A percentile compares a stretch with the other conserved stretches of the same genome.
Conservation (phyloP, 1,140 invertebrate genomes). For the Triops longicaudatus region DNA sequence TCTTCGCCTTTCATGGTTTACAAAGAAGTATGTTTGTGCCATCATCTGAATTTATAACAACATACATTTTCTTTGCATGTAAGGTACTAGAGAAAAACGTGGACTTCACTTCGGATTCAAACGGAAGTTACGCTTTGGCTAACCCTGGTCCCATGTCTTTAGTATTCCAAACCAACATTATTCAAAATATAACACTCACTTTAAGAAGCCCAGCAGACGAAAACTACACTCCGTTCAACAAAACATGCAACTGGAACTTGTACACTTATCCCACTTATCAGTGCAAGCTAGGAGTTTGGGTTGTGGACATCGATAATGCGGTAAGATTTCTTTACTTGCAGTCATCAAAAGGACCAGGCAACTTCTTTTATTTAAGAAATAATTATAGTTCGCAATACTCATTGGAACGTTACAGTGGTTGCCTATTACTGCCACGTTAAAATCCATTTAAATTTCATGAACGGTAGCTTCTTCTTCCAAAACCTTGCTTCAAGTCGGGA, state of each 20-base stretch:
- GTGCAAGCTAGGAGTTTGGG: not conserved
- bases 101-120: not conserved
- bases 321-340: not conserved
- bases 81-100: not conserved
- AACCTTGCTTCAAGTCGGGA: no score
- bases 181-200: not conserved
- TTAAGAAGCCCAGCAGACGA: not conserved
- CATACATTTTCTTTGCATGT: not conserved
- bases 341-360: no score
- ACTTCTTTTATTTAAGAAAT: no score
- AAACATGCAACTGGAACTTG: conserved; percentile 4
- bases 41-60: not conserved
- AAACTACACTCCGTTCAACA: not conserved
- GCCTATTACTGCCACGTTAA: no score
- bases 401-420: no score
- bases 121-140: not conserved
- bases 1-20: not conserved
- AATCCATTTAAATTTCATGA: no score
- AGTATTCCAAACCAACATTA: not conserved
- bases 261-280: not conserved
- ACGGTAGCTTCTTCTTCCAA: no score
- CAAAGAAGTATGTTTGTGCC: not conserved
- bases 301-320: not conserved
- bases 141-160: not conserved
- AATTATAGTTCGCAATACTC: no score